Conservation (phyloP, 2,113 vertebrate genomes). For the Diadophis punctatus region DNA sequence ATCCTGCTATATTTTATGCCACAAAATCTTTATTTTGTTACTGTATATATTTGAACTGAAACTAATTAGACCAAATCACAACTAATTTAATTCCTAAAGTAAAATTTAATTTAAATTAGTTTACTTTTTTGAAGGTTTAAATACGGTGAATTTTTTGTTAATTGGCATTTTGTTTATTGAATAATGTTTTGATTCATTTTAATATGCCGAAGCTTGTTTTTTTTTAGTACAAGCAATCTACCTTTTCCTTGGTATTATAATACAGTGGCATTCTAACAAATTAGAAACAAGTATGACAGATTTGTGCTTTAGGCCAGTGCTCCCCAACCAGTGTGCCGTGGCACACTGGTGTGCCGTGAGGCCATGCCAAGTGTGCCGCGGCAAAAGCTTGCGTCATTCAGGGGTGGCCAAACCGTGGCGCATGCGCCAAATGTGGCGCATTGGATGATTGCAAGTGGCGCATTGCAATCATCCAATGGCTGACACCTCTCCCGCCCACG, state of each 20-base stretch:
- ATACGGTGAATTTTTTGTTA: constrained; percentile 34
- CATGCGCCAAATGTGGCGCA: too few relatives aligned
- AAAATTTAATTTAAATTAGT: constrained; percentile 2
- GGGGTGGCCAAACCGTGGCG: too few relatives aligned
- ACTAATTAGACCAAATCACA: constrained; percentile 36
- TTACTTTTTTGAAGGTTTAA: constrained; percentile 43
- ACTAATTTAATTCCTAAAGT: too few relatives aligned
- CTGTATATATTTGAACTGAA: constrained; percentile 15
- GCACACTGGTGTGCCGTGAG: too few relatives aligned
- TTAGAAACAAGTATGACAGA: constrained; percentile 32
- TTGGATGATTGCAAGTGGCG: too few relatives aligned
- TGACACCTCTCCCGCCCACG: too few relatives aligned
- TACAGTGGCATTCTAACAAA: constrained; percentile 11
- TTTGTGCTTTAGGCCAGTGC: not conserved
- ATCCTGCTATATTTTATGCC: constrained; percentile 2
- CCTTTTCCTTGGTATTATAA: constrained; percentile 3
- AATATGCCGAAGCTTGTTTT: constrained; percentile 44
- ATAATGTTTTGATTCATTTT: constrained; percentile 42
- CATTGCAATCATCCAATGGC: too few relatives aligned
- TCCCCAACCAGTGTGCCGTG: too few relatives aligned
- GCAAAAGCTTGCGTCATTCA: too few relatives aligned
- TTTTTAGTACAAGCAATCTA: constrained; percentile 34
- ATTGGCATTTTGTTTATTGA: constrained; percentile 27
- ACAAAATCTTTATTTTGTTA: constrained; percentile 1
- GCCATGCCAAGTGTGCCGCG: too few relatives aligned